phyloP scores from a whole-genome alignment of 2,888 invertebrate genomes.

The Ormyrus thymus region DNA sequence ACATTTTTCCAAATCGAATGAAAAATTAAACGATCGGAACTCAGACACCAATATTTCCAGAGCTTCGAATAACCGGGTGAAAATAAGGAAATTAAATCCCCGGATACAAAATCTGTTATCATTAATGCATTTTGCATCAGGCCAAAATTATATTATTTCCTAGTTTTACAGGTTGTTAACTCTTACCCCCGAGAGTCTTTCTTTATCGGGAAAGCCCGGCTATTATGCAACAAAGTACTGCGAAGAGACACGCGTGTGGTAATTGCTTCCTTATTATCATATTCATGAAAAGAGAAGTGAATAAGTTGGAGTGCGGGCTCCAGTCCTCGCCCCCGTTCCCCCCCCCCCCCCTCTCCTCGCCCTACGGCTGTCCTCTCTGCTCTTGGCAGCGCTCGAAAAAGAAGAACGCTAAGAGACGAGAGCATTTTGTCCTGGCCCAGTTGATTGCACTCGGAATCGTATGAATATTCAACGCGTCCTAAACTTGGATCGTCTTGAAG shows the following conservation, averaged over 20 bases:
- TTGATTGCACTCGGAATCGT: slow-evolving; percentile 55
- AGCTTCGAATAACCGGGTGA: no score
- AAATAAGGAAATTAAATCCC: no score
- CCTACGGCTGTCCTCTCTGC: not conserved
- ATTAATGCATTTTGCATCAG: no score
- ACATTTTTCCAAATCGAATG: no score
- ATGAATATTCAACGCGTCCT: slow-evolving; percentile 59
- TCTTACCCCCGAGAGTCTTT: not conserved
- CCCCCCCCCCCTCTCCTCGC: no score
- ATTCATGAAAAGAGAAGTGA: slow-evolving; percentile 51
- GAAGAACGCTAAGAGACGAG: slow-evolving; percentile 19
- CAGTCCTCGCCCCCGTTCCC: no score
- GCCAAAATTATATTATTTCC: not conserved
- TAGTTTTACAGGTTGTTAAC: slow-evolving; percentile 14
- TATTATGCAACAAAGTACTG: slow-evolving; percentile 24
- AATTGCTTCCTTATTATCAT: slow-evolving; percentile 48
- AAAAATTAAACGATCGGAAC: no score
- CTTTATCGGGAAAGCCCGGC: slow-evolving; percentile 25
- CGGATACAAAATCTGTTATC: no score
- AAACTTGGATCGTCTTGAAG: slow-evolving; percentile 55
- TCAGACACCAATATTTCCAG: no score
- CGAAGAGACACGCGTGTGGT: slow-evolving; percentile 31
- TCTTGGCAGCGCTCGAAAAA: slow-evolving; percentile 14
- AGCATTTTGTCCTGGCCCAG: slow-evolving; percentile 54
- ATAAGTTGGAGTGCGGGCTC: slow-evolving; percentile 29